Evolutionary conservation across 2,797 vertebrate genomes (phyloP).

Genomic region (Kryptolebias ocellatus): DNA sequence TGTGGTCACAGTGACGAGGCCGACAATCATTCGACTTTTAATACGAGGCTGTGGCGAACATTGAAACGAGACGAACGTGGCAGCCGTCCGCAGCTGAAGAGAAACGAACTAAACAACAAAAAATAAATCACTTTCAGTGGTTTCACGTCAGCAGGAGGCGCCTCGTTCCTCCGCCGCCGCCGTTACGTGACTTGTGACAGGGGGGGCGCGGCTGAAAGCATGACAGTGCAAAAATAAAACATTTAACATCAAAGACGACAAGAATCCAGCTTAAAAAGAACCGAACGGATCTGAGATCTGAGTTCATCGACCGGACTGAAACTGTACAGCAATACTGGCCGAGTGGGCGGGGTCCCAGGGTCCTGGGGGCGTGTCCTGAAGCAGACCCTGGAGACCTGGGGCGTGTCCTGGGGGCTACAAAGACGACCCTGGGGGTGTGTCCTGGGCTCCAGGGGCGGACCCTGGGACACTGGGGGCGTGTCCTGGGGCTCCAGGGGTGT

Average conservation of each 20-base stretch:
- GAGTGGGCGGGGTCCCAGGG: neutral
- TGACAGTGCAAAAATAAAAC: constrained; percentile 71
- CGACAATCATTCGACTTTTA: constrained; percentile 43
- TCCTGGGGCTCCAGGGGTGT: no score
- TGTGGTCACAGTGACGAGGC: constrained; percentile 52
- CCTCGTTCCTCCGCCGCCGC: constrained; percentile 33
- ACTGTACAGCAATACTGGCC: constrained; percentile 84
- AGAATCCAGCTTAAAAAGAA: constrained; percentile 27
- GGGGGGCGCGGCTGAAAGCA: constrained; percentile 80
- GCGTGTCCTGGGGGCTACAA: no score
- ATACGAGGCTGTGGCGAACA: constrained; percentile 52
- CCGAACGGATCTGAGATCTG: no score
- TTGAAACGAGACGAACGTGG: constrained; percentile 32
- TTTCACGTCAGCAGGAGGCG: constrained; percentile 5
- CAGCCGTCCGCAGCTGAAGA: constrained; percentile 53
- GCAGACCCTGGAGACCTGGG: no score
- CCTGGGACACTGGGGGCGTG: no score
- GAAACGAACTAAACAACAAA: constrained; percentile 1
- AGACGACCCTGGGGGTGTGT: no score
- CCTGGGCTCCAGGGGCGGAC: no score
- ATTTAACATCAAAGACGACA: constrained; percentile 55
- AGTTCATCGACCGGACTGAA: constrained; percentile 21
- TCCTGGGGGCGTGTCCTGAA: no score
- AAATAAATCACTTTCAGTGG: constrained; percentile 8
- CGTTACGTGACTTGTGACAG: constrained; percentile 57